Base-by-base conservation (phyloP, 1,140 invertebrate species). In the Diabrotica undecimpunctata region DNA sequence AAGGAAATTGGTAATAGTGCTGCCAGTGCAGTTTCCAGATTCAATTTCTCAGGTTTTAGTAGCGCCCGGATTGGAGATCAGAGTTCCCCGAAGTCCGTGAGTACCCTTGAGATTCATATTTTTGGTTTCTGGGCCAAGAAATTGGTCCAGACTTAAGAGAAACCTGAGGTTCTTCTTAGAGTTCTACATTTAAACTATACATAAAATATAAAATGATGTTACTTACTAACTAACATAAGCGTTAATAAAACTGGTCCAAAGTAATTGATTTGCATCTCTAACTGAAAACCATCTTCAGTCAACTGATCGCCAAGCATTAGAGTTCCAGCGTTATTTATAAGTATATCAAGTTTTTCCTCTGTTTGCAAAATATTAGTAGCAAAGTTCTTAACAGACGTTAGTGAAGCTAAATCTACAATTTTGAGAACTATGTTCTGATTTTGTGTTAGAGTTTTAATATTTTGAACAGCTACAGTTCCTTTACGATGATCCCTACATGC, bases 341-440 rank as follows among this genome's bases (percentile, higher is more conserved):
- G 72, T 36, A 86, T 79, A 76, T 96, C 88, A 3, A 97, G 75
- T 56, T 83, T 82, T 36, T 79, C 72, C 77, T 94, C 91, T 10
- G 83, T 85, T 66, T 83, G 79, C 7, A 86, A 81, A 50, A 93
- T 83, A 63, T 88, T 84, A 25, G 83, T 79, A 11, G 88, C 89
- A 74, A 92, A 93, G 50, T 87, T 82, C 6, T 89, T 83, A 4
- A 93, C 84, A 0, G 90, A 92, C 64, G 86, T 80, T 36, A 92
- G 79, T 5, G 86, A 90, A 0, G 87, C 83, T 61, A 93, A 76
- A 79, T 93, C 89, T 5, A 93, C 74, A 10, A 50, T 36, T 61
- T 69, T 67, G 50, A 53, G 52, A 14, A 63, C 37, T 1, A 72
- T 60, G 41, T 72, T 66, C 12, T 12, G 13, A 54, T 72, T 72